Percentiles rank a stretch among this genome's conserved stretches.
Evolutionary conservation across 1,140 invertebrate species (phyloP).

Genomic region (Polyergus mexicanus): DNA sequence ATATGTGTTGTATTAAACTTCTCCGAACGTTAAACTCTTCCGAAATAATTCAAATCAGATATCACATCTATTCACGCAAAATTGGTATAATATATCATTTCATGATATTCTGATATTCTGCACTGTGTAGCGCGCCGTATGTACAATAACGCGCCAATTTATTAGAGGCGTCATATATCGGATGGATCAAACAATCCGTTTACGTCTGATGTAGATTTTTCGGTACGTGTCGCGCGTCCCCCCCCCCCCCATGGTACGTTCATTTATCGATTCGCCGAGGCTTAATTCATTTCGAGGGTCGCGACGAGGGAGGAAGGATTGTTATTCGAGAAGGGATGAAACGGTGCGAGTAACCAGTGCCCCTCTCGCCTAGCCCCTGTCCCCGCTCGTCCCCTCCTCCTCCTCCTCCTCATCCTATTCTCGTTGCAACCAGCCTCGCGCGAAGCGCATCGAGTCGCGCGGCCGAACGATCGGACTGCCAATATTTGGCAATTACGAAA

Average conservation of each 20-base stretch:
- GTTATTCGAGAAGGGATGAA: conserved; percentile 76
- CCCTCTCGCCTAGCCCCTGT: conserved; percentile 60
- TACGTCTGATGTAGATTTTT: conserved; percentile 63
- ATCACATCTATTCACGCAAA: conserved; percentile 2
- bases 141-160: conserved; percentile 49
- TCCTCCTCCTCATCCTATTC: neutral
- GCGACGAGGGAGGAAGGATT: conserved; percentile 65
- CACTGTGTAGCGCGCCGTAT: neutral
- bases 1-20: conserved; percentile 2
- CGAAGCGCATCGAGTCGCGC: conserved; percentile 75
- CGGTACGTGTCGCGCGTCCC: conserved; percentile 39
- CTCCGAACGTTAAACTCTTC: conserved; percentile 15
- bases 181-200: conserved; percentile 62
- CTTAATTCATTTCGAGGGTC: conserved; percentile 72
- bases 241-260: conserved; percentile 43
- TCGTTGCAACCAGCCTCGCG: conserved; percentile 63
- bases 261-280: conserved; percentile 74
- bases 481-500: conserved; percentile 85
- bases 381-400: neutral
- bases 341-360: conserved; percentile 75
- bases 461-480: conserved; percentile 78
- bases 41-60: neutral
- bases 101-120: conserved; percentile 35
- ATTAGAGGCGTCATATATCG: conserved; percentile 55
- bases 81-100: conserved; percentile 45